phyloP scores from a whole-genome alignment of 2,797 vertebrate species.

The Squalus acanthias region DNA sequence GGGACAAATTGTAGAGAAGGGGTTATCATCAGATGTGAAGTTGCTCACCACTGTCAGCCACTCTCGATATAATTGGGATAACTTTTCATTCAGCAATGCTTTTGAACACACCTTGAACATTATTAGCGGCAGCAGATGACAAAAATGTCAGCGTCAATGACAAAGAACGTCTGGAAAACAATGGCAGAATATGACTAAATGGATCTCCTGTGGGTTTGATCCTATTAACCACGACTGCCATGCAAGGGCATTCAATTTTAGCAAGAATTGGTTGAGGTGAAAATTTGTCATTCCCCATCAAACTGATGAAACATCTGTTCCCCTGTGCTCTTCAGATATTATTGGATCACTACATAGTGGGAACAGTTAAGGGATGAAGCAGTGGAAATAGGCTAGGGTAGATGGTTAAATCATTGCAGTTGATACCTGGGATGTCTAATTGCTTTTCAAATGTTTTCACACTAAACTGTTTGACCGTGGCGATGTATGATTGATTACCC shows the following conservation, averaged over 20 bases:
- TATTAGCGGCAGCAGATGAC: constrained; percentile 26
- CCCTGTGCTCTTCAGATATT: background rate
- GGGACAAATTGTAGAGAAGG: background rate
- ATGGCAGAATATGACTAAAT: constrained; percentile 44
- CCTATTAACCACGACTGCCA: constrained; percentile 42
- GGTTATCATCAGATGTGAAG: background rate
- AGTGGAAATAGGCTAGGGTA: background rate
- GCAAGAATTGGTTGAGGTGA: constrained; percentile 42
- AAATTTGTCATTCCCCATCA: constrained; percentile 39
- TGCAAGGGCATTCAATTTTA: constrained; percentile 45
- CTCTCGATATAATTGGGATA: constrained; percentile 13
- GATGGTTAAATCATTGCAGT: background rate
- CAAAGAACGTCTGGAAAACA: constrained; percentile 42
- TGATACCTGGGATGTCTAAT: background rate
- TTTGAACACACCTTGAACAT: constrained; percentile 11
- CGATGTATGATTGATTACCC: constrained; percentile 11
- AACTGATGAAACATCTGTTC: constrained; percentile 30
- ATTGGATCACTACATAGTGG: background rate
- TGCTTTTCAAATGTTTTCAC: background rate
- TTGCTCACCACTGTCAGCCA: background rate
- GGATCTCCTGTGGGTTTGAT: constrained; percentile 43
- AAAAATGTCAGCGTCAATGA: constrained; percentile 42
- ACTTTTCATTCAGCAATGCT: background rate
- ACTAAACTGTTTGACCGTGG: background rate
- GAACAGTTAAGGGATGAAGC: background rate